Conservation (phyloP, 2,888 invertebrate genomes). For the Calephelis perditalis region DNA sequence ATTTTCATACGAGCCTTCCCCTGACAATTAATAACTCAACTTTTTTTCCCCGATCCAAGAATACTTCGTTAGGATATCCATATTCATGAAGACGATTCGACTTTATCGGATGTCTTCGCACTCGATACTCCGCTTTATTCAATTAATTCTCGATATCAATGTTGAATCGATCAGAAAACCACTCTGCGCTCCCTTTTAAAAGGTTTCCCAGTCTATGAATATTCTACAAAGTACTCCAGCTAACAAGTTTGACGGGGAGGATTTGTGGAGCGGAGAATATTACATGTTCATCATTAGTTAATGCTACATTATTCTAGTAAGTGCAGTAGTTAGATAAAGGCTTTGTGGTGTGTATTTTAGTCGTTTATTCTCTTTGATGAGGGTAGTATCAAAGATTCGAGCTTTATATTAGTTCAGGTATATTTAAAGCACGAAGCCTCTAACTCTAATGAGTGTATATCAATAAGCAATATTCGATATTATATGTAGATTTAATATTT, state of each 20-base stretch:
- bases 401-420: no score
- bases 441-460: no score
- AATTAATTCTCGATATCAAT: constrained; percentile 64
- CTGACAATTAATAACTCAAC: constrained; percentile 22
- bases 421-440: no score
- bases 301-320: constrained; percentile 9
- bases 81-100: constrained; percentile 56
- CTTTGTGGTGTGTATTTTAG: neutral
- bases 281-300: constrained; percentile 9
- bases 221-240: constrained; percentile 39
- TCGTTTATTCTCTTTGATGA: neutral
- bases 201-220: constrained; percentile 40
- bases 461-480: no score
- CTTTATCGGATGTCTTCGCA: constrained; percentile 35
- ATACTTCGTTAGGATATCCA: constrained; percentile 50
- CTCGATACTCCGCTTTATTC: constrained; percentile 62
- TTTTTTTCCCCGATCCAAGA: constrained; percentile 49
- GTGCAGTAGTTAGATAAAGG: constrained; percentile 4
- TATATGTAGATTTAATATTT: no score
- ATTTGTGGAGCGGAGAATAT: constrained; percentile 15
- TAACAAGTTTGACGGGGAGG: constrained; percentile 29
- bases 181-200: constrained; percentile 34
- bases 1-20: no score
- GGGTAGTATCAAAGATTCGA: neutral
- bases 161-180: constrained; percentile 34